phyloP scores from a whole-genome alignment of 2,888 invertebrate species.

The Phyto melanocephala region DNA sequence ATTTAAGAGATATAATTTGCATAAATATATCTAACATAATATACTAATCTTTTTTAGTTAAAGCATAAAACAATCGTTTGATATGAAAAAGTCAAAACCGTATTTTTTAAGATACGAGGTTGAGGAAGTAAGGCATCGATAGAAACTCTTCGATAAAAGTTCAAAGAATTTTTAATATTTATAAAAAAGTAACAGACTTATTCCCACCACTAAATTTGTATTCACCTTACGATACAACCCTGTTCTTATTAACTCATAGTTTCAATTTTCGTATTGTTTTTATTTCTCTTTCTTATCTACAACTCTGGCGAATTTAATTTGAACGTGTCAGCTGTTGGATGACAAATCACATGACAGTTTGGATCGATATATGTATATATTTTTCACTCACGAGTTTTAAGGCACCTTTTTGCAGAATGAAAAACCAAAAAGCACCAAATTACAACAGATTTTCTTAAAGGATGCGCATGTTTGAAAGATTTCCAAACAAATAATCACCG shows the following conservation, averaged over 20 bases:
- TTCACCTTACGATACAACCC: too few species aligned
- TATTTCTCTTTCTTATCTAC: background rate
- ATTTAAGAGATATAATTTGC: too few species aligned
- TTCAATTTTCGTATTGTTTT: too few species aligned
- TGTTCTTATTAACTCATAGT: too few species aligned
- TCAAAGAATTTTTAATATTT: too few species aligned
- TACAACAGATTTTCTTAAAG: constrained; percentile 52
- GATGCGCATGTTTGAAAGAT: constrained; percentile 47
- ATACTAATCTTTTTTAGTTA: too few species aligned
- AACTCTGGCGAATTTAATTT: constrained; percentile 68
- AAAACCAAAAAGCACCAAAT: constrained; percentile 25
- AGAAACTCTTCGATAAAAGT: too few species aligned
- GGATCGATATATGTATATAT: constrained; percentile 77
- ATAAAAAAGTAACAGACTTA: background rate
- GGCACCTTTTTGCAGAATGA: background rate
- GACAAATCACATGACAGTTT: constrained; percentile 79
- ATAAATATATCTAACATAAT: too few species aligned
- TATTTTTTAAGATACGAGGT: too few species aligned
- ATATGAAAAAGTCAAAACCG: too few species aligned
- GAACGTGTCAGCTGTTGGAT: constrained; percentile 77
- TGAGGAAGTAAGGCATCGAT: too few species aligned
- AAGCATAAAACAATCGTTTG: too few species aligned
- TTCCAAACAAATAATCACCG: constrained; percentile 35
- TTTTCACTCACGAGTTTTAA: constrained; percentile 75
- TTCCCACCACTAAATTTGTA: background rate